Evolutionary conservation across 2,113 vertebrate genomes (phyloP), one percentile per base, ranked within the genome.

Genomic region (Vulpes ferrilata): DNA sequence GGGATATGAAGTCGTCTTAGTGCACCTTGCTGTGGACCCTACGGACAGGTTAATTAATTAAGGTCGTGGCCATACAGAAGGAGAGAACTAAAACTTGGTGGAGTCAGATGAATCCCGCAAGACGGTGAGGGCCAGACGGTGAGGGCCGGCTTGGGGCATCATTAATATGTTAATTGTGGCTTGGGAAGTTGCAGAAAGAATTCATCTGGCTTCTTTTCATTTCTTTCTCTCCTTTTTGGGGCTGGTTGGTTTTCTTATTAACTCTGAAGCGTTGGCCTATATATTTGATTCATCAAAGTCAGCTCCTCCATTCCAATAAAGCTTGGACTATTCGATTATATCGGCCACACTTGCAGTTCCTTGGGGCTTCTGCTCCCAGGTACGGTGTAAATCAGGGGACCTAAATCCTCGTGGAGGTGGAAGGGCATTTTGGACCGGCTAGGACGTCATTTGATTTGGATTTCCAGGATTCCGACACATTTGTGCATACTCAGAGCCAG

Each of bases 381-480:
- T 3, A n/a, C 73, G 92, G 76, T 79, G 82, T 35, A 82, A 51
- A 79, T 80, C 20, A 85, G 86, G 62, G 73, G 32, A 86, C 23
- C n/a, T 62, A 60, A 51, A 51, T 51, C 64, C 76, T 22, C 4
- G 9, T 9, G 20, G 59, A 91, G 78, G 64, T 65, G 53, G 87
- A 78, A 55, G 19, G 80, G 88, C 92, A 51, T 93, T 93, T 97
- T 7, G 11, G 69, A 76, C 76, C 78, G 84, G 76, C 60, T 5
- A 1, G 73, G 43, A 80, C 2, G 4, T 89, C 82, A 35, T 13
- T 9, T 19, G 78, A 64, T 53, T 80, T 1, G 20, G 78, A 55
- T 83, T 91, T 64, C 93, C 81, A 38, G 84, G 59, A 23, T 48
- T 59, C 55, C 48, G 1, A 43, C 32, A 16, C 35, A 23, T 64